These are phyloP conservation scores for Tetrao urogallus DNA, from an alignment of 2,113 vertebrate genomes.

Conservation along the genomic window DNA sequence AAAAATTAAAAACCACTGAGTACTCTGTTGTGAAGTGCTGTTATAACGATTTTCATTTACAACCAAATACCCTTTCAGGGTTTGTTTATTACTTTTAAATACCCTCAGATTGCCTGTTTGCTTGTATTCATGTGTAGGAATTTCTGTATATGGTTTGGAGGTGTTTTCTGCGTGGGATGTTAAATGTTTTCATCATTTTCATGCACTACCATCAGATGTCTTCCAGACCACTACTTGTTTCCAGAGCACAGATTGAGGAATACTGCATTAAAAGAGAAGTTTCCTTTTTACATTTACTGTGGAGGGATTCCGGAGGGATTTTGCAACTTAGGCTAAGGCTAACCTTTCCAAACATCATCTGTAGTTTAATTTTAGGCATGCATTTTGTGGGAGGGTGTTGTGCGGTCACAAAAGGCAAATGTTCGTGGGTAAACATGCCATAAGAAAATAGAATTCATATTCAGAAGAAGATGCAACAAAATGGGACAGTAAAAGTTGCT, in stretches of 20 bases:
- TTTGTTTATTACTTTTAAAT: conserved; percentile 61
- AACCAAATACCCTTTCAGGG: conserved; percentile 32
- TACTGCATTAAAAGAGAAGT: conserved; percentile 41
- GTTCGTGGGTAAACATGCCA: not conserved
- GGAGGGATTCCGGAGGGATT: conserved; percentile 11
- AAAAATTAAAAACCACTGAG: not conserved
- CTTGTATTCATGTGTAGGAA: conserved; percentile 25
- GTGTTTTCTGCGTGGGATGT: conserved; percentile 52
- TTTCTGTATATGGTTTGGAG: conserved; percentile 41
- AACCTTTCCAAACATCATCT: conserved; percentile 29
- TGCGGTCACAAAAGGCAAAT: conserved; percentile 22
- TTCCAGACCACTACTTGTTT: conserved; percentile 66
- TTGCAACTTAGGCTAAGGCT: conserved; percentile 31
- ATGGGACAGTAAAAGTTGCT: not conserved
- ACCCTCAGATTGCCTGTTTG: conserved; percentile 48
- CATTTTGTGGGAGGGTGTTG: not conserved
- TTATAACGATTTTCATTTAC: conserved; percentile 51
- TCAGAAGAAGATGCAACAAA: conserved; percentile 1
- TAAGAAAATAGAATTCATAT: not conserved
- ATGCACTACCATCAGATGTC: conserved; percentile 63
- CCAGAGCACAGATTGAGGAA: conserved; percentile 36
- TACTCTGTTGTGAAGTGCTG: conserved; percentile 22
- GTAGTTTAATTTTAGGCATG: conserved; percentile 49
- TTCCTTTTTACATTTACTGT: conserved; percentile 48
- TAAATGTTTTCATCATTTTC: conserved; percentile 54